Conservation (phyloP, 1,140 invertebrate genomes). For the Calephelis nemesis region DNA sequence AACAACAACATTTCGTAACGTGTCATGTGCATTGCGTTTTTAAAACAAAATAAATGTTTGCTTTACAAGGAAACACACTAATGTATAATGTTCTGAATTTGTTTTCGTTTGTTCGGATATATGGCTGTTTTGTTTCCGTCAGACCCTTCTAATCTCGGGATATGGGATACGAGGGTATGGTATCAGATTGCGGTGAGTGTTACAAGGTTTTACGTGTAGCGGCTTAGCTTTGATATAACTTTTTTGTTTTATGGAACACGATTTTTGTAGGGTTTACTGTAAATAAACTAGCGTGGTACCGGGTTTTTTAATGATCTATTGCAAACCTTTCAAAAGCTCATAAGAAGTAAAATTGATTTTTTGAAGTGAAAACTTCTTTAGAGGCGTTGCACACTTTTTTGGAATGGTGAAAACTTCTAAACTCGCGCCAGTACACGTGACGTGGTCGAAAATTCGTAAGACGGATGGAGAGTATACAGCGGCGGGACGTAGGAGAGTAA, state of each 20-base stretch:
- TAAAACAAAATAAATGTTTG: neutral
- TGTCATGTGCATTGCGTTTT: slow-evolving; percentile 21
- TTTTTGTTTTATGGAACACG: neutral
- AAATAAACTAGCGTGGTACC: too few relatives aligned
- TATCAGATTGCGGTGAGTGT: slow-evolving; percentile 15
- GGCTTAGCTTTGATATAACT: slow-evolving; percentile 6
- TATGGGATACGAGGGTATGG: slow-evolving; percentile 9
- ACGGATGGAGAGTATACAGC: too few relatives aligned
- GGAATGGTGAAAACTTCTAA: too few relatives aligned
- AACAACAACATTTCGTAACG: slow-evolving; percentile 2
- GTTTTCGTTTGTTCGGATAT: neutral
- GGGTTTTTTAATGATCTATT: too few relatives aligned
- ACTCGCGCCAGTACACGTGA: too few relatives aligned
- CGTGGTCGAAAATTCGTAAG: too few relatives aligned
- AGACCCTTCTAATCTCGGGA: slow-evolving; percentile 14
- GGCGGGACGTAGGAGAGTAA: too few relatives aligned
- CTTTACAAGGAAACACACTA: neutral
- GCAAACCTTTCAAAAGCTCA: too few relatives aligned
- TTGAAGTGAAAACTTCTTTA: too few relatives aligned
- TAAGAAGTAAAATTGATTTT: too few relatives aligned
- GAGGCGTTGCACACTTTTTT: too few relatives aligned
- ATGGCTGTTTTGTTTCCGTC: slow-evolving; percentile 12
- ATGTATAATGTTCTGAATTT: neutral
- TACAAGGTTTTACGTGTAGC: slow-evolving; percentile 4
- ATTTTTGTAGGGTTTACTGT: too few relatives aligned